Evolutionary conservation across 1,140 invertebrate species (phyloP), one percentile per base, ranked within the genome.

Genomic region (Cotesia chilonis): DNA sequence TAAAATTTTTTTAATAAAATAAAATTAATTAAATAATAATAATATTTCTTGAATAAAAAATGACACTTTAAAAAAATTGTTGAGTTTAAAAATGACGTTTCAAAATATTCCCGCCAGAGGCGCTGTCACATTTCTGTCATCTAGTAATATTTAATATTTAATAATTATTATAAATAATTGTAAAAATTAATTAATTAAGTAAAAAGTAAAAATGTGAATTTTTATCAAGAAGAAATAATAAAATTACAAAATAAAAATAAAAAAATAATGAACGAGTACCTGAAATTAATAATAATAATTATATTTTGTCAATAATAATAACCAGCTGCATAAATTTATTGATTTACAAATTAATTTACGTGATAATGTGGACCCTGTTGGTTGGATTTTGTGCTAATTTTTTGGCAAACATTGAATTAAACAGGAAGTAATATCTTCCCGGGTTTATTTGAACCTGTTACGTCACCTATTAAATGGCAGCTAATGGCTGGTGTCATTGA

Each of bases 361-460:
- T 70, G 41, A 77, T 80, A 61, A 71, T 80, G 6, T 79, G 72
- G 70, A 70, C 74, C 0, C 35, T 81, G 6, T 9, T 80, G 9
- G 57, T 77, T n/a, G 54, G 78, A 3, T 12, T 72, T 4, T 67
- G 54, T 35, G 65, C 71, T 1, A 77, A 76, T 75, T 17, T 75
- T 12, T 36, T 72, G 41, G 66, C 67, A 6, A 54, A 61, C 7
- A 47, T 63, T n/a, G 12, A 70, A 12, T 17, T 61, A 47, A 59
- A 61, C 20, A 60, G 10, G 4, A 17, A 57, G 3, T 68, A 4
- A 4, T 7, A 47, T 47, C 10, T 47, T 47, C 55, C 9, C 10
- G 52, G 55, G 38, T 17, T 61, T 7, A 47, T 59, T 68, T 65
- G 4, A 38, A 38, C 1, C 4, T 28, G 47, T 67, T 67, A 64